Base-by-base conservation (phyloP, 2,797 vertebrate genomes). In the Myotis planiceps region DNA sequence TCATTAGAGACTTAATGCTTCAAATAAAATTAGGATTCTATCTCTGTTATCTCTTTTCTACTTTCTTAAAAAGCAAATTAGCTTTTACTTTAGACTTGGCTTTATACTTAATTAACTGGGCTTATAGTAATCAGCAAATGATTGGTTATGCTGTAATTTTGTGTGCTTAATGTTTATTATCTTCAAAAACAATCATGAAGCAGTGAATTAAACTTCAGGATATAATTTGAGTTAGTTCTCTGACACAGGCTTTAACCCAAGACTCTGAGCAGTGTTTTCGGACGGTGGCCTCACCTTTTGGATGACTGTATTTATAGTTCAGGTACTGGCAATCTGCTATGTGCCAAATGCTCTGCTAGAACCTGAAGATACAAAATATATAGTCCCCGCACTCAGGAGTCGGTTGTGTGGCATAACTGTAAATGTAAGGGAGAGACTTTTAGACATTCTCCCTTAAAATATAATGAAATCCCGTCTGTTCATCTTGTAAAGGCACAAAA, bases 1-100 rank as follows among this genome's bases (percentile, higher is more conserved):
- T 68, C n/a, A 71, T 60, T 80, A 32, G n/a, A 82, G 32, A 91
- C 76, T 51, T 68, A 93, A 25, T 71, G 39, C 51, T 88, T 96
- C 92, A 89, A 94, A 93, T 74, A 83, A 92, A 91, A 91, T 93
- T 23, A 83, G 65, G 39, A 21, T 34, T 84, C 9, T 81, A 29
- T 80, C 83, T 42, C 32, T 92, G 14, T 80, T 89, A 71, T 75
- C 58, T 93, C 80, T 89, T 89, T 93, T 49, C 55, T 75, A 74
- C 25, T 80, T 86, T 45, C 72, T 96, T 95, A 72, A 96, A 82
- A 92, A 96, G 45, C 27, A 75, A 86, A 89, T 92, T 81, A 95
- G 68, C 60, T 63, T 86, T 82, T 49, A 23, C 66, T 60, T 97
- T 74, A 83, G 42, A 87, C 65, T 83, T 94, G 34, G n/a, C 51